Conservation (phyloP, 2,888 invertebrate genomes). For the Anorthoa munda region DNA sequence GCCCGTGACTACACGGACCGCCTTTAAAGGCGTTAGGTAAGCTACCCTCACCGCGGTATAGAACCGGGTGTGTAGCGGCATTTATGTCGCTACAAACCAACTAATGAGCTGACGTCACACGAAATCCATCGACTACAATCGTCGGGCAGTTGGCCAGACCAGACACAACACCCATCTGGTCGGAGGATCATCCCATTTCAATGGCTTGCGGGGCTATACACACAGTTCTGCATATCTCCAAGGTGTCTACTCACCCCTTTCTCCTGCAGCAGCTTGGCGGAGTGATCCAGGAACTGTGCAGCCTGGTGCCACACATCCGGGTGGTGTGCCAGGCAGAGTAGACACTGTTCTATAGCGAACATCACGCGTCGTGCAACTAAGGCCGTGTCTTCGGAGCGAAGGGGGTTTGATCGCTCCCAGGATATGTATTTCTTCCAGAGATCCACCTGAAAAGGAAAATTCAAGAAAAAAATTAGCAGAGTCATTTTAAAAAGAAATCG, state of each 20-base stretch:
- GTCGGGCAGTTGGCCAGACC: too few species aligned
- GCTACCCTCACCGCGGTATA: constrained; percentile 75
- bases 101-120: too few species aligned
- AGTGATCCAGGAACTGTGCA: constrained; percentile 98
- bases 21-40: not conserved
- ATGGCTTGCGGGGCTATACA: too few species aligned
- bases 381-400: constrained; percentile 98
- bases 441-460: constrained; percentile 93
- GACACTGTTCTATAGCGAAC: constrained; percentile 99
- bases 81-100: too few species aligned
- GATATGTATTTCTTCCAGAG: constrained; percentile 99
- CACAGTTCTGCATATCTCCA: too few species aligned
- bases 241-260: constrained; percentile 94
- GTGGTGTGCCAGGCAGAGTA: constrained; percentile 98
- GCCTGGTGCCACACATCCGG: constrained; percentile 99
- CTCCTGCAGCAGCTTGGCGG: constrained; percentile 97
- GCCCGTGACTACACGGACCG: too few species aligned
- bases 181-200: too few species aligned
- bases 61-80: too few species aligned
- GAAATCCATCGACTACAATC: too few species aligned
- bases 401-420: constrained; percentile 99
- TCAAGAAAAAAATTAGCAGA: too few species aligned
- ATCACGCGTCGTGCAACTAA: constrained; percentile 98
- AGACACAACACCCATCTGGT: too few species aligned
- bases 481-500: too few species aligned